Evolutionary conservation across 2,888 invertebrate species (phyloP), one percentile per base, ranked within the genome.

Genomic region (Trissolcus japonicus): DNA sequence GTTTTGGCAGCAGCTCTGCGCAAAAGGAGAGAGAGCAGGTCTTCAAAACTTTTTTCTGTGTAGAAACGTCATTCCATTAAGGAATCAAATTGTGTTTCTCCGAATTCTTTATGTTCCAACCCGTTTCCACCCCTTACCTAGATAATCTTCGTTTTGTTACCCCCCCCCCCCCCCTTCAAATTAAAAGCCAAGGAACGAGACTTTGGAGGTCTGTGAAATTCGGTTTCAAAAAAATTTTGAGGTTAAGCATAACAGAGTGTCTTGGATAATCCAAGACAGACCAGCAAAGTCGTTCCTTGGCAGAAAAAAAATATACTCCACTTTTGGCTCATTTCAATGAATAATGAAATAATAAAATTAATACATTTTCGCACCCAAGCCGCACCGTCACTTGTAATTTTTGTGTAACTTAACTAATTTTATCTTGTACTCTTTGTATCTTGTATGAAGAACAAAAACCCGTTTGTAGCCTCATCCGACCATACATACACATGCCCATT

Each of bases 381-480:
- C 78, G 2, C 35, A 74, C 59, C 69, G 69, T 67, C 74, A 74
- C 67, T 67, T 74, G 59, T 66, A 78, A n/a, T 57, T 35, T 74
- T 69, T 71, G 74, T 74, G 74, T 78, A 74, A 78, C 69, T 56
- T 71, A 62, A 78, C 78, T 78, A 78, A 78, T 78, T 66, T 66
- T 62, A 71, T 78, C 73, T 74, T 74, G 67, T 71, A 78, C 62
- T 71, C 66, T 78, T 78, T 78, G 67, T 78, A 74, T 78, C 71
- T n/a, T 67, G 59, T 67, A 73, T 61, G 16, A 57, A 66, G 17
- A 60, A 51, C 55, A 62, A 41, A n/a, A 74, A 63, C 59, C 72
- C 71, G 67, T 75, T 19, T 72, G 59, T 74, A 76, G 50, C 72
- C 68, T 61, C 73, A 73, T 73, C 65, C 61, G 56, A 69, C 68